These are phyloP conservation scores for Myotis daubentonii DNA, from an alignment of 2,797 vertebrate species.

Conservation along the genomic window DNA sequence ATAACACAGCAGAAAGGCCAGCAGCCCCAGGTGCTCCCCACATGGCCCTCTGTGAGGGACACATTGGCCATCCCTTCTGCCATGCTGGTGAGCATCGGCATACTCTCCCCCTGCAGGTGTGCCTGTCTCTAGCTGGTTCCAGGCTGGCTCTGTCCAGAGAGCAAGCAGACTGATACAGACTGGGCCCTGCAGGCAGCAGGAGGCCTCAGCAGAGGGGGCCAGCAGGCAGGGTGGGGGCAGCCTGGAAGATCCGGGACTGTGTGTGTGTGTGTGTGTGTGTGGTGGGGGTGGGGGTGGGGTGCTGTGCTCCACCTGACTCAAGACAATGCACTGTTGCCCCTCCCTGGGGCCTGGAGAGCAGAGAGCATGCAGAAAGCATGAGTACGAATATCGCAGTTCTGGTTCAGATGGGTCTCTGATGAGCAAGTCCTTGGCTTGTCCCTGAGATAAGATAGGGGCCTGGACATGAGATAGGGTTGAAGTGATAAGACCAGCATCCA, in stretches of 20 bases:
- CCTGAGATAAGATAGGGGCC: neutral
- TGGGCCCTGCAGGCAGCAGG: neutral
- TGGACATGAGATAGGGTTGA: neutral
- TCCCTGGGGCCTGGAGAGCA: neutral
- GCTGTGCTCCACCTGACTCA: neutral
- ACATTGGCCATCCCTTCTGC: neutral
- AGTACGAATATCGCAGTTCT: accelerated
- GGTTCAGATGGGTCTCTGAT: neutral
- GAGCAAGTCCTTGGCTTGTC: neutral
- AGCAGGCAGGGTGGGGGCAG: neutral
- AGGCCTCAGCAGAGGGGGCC: neutral
- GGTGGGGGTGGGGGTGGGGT: no score
- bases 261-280: neutral
- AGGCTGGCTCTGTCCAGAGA: neutral
- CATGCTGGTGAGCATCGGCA: accelerated
- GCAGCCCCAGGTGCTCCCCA: neutral
- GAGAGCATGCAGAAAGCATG: neutral
- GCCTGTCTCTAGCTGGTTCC: neutral
- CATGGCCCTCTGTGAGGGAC: neutral
- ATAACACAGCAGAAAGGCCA: neutral
- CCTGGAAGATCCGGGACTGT: neutral
- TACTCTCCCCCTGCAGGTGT: no score
- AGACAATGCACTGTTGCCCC: neutral
- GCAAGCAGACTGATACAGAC: neutral
- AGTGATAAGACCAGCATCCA: neutral